Evolutionary conservation across 92 coral and sea anemone genomes (phyloP).

Genomic region (Bergia puertoricense): DNA sequence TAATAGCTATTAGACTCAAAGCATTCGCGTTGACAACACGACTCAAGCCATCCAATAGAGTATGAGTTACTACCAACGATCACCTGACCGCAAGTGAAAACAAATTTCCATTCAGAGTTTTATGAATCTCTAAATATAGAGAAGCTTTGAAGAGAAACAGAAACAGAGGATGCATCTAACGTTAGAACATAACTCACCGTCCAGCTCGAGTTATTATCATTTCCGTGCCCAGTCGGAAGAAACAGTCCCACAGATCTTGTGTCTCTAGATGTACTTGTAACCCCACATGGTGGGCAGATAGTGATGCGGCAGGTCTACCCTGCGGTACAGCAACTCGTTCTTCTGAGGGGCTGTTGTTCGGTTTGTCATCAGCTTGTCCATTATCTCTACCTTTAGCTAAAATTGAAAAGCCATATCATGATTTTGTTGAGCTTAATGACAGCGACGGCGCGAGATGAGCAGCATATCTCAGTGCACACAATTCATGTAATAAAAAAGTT

Average conservation of each 20-base stretch:
- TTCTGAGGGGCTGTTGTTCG: slow-evolving; percentile 50
- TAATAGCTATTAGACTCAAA: slow-evolving; percentile 11
- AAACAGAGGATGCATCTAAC: not conserved
- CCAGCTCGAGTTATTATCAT: slow-evolving; percentile 91
- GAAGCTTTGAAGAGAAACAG: not conserved
- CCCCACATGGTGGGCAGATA: slow-evolving; percentile 3
- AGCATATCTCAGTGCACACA: not conserved
- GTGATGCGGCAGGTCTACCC: slow-evolving; percentile 26
- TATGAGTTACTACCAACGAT: not conserved
- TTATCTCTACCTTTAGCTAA: slow-evolving; percentile 53
- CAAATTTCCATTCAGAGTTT: not conserved
- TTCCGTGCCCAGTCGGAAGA: slow-evolving; percentile 89
- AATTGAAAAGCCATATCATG: slow-evolving; percentile 30
- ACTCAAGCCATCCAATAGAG: not conserved
- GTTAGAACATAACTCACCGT: slow-evolving; percentile 58
- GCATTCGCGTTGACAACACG: slow-evolving; percentile 14
- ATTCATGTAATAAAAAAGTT: not conserved
- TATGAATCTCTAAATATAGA: not conserved
- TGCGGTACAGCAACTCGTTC: slow-evolving; percentile 46
- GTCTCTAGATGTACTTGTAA: slow-evolving; percentile 73
- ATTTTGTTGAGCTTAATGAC: slow-evolving; percentile 25
- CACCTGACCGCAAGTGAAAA: not conserved
- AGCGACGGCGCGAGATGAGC: not conserved
- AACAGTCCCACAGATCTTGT: slow-evolving; percentile 86
- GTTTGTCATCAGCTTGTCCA: slow-evolving; percentile 74